Percentiles rank a stretch among this genome's conserved stretches.
Evolutionary conservation across 2,888 invertebrate genomes (phyloP).

Genomic region (Chrysodeixis includens): DNA sequence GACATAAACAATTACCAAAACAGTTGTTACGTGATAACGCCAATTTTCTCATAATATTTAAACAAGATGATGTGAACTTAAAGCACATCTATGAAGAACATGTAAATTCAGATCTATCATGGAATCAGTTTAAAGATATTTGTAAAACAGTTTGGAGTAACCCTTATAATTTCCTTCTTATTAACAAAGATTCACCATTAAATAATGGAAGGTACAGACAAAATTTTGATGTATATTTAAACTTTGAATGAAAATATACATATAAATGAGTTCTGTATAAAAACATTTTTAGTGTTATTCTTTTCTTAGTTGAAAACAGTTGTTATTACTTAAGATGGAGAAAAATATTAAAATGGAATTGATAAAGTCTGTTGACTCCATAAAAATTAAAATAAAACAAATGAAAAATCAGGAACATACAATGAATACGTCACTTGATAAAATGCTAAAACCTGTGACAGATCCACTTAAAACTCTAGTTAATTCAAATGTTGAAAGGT

Average conservation of each 20-base stretch:
- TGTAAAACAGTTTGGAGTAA: slow-evolving; percentile 11
- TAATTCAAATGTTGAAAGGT: slow-evolving; percentile 3
- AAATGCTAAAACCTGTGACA: too few species aligned
- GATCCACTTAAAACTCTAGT: background rate
- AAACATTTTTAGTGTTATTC: too few species aligned
- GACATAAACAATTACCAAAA: slow-evolving; percentile 24
- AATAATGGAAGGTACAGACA: slow-evolving; percentile 16
- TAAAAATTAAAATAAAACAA: slow-evolving; percentile 9
- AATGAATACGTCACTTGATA: too few species aligned
- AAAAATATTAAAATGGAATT: too few species aligned
- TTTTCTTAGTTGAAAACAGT: background rate
- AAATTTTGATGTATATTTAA: background rate
- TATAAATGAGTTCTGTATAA: background rate
- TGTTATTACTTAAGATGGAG: background rate
- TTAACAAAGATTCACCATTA: slow-evolving; percentile 12
- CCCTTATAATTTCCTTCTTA: slow-evolving; percentile 9
- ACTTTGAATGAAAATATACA: background rate
- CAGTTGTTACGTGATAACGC: background rate
- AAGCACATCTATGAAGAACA: slow-evolving; percentile 13
- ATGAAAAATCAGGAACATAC: background rate
- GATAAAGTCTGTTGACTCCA: too few species aligned
- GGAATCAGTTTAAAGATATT: slow-evolving; percentile 16
- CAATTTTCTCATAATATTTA: too few species aligned
- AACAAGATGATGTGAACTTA: slow-evolving; percentile 3
- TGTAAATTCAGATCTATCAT: slow-evolving; percentile 12